These are phyloP conservation scores for Petrocephalus microphthalmus DNA, from an alignment of 2,113 vertebrate genomes.

Conservation along the genomic window DNA sequence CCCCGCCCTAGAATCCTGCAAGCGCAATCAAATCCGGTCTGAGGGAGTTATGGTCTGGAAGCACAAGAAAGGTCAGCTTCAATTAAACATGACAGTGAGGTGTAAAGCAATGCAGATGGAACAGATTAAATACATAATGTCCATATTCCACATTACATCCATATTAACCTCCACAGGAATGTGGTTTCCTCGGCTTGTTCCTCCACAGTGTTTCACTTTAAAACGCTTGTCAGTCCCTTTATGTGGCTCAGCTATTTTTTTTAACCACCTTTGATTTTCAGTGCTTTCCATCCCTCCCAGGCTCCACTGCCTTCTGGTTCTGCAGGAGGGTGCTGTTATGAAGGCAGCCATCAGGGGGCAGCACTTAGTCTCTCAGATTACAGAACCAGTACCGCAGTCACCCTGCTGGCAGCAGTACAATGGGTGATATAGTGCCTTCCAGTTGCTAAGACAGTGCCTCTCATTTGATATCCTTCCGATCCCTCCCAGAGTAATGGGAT, in stretches of 20 bases:
- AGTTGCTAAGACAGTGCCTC: conserved; percentile 46
- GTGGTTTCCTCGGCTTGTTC: background rate
- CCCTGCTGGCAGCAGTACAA: background rate
- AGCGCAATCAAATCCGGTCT: conserved; percentile 18
- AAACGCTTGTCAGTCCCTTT: background rate
- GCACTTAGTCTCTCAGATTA: background rate
- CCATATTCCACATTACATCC: conserved; percentile 13
- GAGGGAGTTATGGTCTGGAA: conserved; percentile 18
- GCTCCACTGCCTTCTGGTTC: background rate
- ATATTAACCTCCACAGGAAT: background rate
- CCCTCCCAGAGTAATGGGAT: conserved; percentile 57
- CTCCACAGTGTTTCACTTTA: conserved; percentile 3
- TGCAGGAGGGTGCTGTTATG: background rate
- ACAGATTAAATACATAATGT: conserved; percentile 16
- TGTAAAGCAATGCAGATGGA: conserved; percentile 17
- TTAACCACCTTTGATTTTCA: conserved; percentile 9
- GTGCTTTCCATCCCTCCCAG: background rate
- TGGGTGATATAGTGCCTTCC: conserved; percentile 42
- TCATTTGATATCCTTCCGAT: conserved; percentile 45
- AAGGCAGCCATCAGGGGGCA: background rate
- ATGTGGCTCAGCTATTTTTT: background rate
- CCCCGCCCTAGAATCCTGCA: conserved; percentile 12
- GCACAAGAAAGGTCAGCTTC: conserved; percentile 15
- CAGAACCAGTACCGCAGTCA: background rate
- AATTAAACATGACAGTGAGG: conserved; percentile 14